Conservation (phyloP, 2,888 invertebrate genomes). For the Epirrita christyi region DNA sequence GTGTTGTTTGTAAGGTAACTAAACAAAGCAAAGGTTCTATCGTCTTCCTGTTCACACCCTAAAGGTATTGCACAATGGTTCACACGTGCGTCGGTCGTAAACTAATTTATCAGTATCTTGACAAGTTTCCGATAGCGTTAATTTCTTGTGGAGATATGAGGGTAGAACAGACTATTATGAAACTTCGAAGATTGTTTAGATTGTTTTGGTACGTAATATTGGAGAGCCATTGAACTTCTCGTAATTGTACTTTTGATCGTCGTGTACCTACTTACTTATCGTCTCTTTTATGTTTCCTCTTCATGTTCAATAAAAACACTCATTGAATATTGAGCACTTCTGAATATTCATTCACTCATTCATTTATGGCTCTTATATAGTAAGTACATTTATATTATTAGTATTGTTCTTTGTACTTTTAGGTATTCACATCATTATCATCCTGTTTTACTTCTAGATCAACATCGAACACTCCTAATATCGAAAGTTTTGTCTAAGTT, state of each 20-base stretch:
- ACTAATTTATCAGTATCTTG: constrained; percentile 41
- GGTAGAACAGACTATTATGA: constrained; percentile 28
- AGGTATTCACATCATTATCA: too few species aligned
- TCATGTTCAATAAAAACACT: neutral
- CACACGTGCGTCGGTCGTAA: constrained; percentile 40
- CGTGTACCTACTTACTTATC: neutral
- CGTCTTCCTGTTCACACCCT: constrained; percentile 39
- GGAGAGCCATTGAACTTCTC: constrained; percentile 6
- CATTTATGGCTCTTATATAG: too few species aligned
- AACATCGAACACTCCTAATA: too few species aligned
- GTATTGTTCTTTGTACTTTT: too few species aligned
- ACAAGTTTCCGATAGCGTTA: constrained; percentile 40
- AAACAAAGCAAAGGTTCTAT: constrained; percentile 30
- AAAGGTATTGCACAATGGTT: constrained; percentile 38
- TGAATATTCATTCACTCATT: too few species aligned
- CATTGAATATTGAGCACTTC: neutral
- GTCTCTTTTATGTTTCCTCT: neutral
- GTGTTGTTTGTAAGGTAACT: constrained; percentile 10
- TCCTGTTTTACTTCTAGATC: too few species aligned
- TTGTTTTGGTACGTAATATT: constrained; percentile 15
- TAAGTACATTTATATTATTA: too few species aligned
- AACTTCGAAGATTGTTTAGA: constrained; percentile 17
- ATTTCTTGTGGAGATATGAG: constrained; percentile 36
- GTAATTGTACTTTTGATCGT: neutral
- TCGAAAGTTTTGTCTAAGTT: too few species aligned